Percentiles rank a stretch among this genome's conserved stretches.
These are phyloP conservation scores for Helarctos malayanus DNA, from an alignment of 2,797 vertebrate genomes.

Conservation along the genomic window DNA sequence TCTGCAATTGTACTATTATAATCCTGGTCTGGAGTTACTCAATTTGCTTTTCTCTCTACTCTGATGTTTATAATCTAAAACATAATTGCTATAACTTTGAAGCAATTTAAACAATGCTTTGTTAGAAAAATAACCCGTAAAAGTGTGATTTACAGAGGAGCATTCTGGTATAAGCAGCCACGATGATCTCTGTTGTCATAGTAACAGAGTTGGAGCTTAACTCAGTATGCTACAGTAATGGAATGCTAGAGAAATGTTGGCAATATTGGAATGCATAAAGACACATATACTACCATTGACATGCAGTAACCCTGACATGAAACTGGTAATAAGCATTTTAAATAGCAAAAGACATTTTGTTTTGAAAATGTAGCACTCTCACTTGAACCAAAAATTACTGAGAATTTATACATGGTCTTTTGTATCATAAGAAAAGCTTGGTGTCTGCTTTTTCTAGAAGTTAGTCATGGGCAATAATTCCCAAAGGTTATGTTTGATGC, in stretches of 20 bases:
- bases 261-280: constrained; percentile 9
- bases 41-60: constrained; percentile 55
- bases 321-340: constrained; percentile 59
- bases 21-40: neutral
- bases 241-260: constrained; percentile 31
- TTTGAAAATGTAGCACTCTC: constrained; percentile 37
- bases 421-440: neutral
- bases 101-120: constrained; percentile 76
- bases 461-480: neutral
- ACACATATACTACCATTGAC: neutral
- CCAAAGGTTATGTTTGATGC: neutral
- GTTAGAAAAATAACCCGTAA: constrained; percentile 72
- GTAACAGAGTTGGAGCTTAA: constrained; percentile 68
- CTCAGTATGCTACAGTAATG: constrained; percentile 29
- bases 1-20: neutral
- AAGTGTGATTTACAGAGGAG: constrained; percentile 71
- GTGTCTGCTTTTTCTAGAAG: neutral
- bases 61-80: constrained; percentile 49
- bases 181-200: constrained; percentile 77
- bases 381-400: constrained; percentile 45
- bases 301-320: neutral
- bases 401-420: constrained; percentile 1
- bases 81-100: constrained; percentile 66
- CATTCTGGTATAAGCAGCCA: constrained; percentile 43
- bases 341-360: constrained; percentile 34